Conservation (phyloP, 64 coral and sea anemone genomes). For the Porites australiensis region DNA sequence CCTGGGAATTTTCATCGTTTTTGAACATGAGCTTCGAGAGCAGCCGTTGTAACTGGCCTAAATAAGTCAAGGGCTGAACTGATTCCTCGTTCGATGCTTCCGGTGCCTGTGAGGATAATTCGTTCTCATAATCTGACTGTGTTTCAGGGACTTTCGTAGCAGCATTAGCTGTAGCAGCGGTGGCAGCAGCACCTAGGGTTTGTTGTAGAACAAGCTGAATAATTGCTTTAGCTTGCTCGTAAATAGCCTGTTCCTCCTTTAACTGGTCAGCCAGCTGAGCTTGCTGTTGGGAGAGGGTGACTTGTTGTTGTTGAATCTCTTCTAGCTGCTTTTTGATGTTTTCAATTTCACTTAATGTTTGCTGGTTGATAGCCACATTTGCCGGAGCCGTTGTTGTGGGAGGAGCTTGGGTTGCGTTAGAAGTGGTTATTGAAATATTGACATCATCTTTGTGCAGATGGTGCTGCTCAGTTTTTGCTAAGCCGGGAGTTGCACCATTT, state of each 20-base stretch:
- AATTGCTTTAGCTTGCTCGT: background rate
- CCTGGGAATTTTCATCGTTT: background rate
- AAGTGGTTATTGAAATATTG: slow-evolving; percentile 26
- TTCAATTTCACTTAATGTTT: background rate
- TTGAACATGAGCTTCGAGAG: slow-evolving; percentile 6
- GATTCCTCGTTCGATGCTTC: background rate
- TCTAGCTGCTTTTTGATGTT: background rate
- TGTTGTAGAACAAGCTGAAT: background rate
- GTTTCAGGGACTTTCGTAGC: background rate
- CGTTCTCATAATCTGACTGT: background rate
- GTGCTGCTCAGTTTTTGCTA: background rate
- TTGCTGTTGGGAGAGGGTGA: slow-evolving; percentile 13
- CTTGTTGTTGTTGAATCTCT: slow-evolving; percentile 25
- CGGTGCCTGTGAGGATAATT: background rate
- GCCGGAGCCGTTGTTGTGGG: background rate
- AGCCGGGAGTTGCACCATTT: background rate
- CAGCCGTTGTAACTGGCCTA: background rate
- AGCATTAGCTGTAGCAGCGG: background rate
- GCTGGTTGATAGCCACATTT: slow-evolving; percentile 12
- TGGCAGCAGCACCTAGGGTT: background rate
- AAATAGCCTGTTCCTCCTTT: slow-evolving; percentile 11
- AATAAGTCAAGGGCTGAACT: background rate
- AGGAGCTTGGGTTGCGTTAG: slow-evolving; percentile 20
- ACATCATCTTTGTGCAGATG: background rate
- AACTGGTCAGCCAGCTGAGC: background rate